A percentile compares a stretch with the other conserved stretches of the same genome.
phyloP scores from a whole-genome alignment of 2,888 invertebrate genomes.

The Cephus sareptanus region DNA sequence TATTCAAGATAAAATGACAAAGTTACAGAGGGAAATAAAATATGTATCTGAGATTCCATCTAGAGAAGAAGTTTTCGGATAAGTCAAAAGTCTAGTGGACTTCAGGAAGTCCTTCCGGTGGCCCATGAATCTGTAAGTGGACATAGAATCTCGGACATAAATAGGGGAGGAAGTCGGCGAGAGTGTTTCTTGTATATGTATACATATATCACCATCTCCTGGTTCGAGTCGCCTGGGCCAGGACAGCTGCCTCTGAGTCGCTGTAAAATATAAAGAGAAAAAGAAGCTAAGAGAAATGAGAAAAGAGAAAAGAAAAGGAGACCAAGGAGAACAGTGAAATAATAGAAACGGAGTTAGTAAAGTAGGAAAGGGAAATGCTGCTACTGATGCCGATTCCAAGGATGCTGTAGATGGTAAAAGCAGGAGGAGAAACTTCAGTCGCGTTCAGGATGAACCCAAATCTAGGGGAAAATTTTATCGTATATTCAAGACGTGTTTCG shows the following conservation, averaged over 20 bases:
- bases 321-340: not conserved
- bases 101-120: too few species aligned
- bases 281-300: conserved; percentile 23
- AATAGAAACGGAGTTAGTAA: not conserved
- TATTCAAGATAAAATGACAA: too few species aligned
- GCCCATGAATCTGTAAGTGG: conserved; percentile 13
- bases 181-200: too few species aligned
- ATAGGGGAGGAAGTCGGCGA: too few species aligned
- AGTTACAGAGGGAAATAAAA: too few species aligned
- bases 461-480: conserved; percentile 61
- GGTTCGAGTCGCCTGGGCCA: too few species aligned
- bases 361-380: conserved; percentile 5
- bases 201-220: too few species aligned
- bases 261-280: conserved; percentile 31
- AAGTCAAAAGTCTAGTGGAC: not conserved
- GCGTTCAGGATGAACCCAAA: conserved; percentile 37
- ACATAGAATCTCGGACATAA: too few species aligned
- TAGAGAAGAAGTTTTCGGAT: too few species aligned
- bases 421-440: conserved; percentile 3
- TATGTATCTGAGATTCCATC: too few species aligned
- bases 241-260: conserved; percentile 18
- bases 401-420: conserved; percentile 8
- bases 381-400: not conserved
- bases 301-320: not conserved
- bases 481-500: conserved; percentile 61